These are phyloP conservation scores for Pristionchus mayeri DNA, from an alignment of 2,888 invertebrate species.

Conservation along the genomic window DNA sequence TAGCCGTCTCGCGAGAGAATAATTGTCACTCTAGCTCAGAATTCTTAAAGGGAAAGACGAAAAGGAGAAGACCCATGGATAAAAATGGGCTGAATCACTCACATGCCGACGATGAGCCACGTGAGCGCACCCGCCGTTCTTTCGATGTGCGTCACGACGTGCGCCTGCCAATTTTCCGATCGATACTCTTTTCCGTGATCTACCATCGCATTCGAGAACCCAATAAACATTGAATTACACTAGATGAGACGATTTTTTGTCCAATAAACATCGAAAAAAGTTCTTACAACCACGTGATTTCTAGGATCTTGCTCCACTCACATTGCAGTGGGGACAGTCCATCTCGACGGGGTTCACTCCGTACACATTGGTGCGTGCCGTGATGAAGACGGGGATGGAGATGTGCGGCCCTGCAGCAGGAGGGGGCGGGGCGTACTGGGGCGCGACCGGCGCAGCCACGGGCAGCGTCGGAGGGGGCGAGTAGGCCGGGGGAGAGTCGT, in stretches of 20 bases:
- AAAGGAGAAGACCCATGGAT: too few relatives aligned
- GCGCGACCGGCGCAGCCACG: not conserved
- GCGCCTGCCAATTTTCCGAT: constrained; percentile 57
- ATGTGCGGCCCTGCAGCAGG: too few relatives aligned
- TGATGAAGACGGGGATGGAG: constrained; percentile 53
- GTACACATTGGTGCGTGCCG: constrained; percentile 55
- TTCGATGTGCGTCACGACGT: constrained; percentile 72
- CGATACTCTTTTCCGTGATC: not conserved
- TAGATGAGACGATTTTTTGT: too few relatives aligned
- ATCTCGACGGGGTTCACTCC: constrained; percentile 71
- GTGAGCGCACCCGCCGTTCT: constrained; percentile 68
- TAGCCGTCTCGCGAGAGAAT: too few relatives aligned
- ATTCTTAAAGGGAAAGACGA: too few relatives aligned
- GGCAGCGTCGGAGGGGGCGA: not conserved
- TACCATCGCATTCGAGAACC: too few relatives aligned
- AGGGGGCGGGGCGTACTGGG: not conserved
- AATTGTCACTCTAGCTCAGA: too few relatives aligned
- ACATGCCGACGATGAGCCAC: constrained; percentile 62
- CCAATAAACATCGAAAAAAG: too few relatives aligned
- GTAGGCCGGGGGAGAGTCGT: constrained; percentile 42
- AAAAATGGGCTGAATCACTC: constrained; percentile 48
- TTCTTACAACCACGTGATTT: too few relatives aligned
- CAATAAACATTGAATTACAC: too few relatives aligned
- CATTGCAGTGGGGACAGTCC: constrained; percentile 73
- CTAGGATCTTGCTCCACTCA: too few relatives aligned